Conservation (phyloP, 1,140 invertebrate genomes). For the Drosophila orena region DNA sequence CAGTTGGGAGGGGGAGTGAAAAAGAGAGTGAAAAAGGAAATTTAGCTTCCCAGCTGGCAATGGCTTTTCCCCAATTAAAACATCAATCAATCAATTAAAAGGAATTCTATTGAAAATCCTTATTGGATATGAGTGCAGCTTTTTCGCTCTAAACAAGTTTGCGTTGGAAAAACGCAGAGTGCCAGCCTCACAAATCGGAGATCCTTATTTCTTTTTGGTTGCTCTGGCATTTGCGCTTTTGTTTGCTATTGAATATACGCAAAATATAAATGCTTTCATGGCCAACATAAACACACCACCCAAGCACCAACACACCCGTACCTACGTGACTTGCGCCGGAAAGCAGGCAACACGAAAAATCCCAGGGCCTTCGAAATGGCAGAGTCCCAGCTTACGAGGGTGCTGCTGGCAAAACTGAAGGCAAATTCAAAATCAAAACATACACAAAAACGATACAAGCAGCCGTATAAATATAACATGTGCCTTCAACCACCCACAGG, state of each 20-base stretch:
- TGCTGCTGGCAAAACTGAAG: slow-evolving; percentile 6
- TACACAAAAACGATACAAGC: slow-evolving; percentile 67
- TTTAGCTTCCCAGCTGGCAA: slow-evolving; percentile 37
- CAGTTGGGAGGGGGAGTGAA: slow-evolving; percentile 15
- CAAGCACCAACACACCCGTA: slow-evolving; percentile 1
- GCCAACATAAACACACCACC: slow-evolving; percentile 28
- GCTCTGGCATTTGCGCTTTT: slow-evolving; percentile 53
- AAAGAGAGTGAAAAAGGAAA: slow-evolving; percentile 16
- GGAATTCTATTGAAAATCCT: slow-evolving; percentile 76
- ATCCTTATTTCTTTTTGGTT: slow-evolving; percentile 33
- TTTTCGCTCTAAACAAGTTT: slow-evolving; percentile 68
- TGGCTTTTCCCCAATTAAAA: slow-evolving; percentile 82
- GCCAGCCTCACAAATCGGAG: slow-evolving; percentile 4
- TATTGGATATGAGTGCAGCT: slow-evolving; percentile 67
- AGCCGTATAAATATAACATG: slow-evolving; percentile 62
- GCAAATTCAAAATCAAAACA: slow-evolving; percentile 77
- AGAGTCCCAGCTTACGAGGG: slow-evolving; percentile 4
- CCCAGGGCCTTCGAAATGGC: slow-evolving; percentile 62
- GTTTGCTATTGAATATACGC: slow-evolving; percentile 61
- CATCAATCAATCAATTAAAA: slow-evolving; percentile 84
- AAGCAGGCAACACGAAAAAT: slow-evolving; percentile 65
- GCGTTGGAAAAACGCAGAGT: slow-evolving; percentile 21
- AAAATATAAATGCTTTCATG: slow-evolving; percentile 74
- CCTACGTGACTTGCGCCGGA: slow-evolving; percentile 72
- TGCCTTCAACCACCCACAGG: slow-evolving; percentile 15